These are phyloP conservation scores for Helarctos malayanus DNA, from an alignment of 2,797 vertebrate species.

Conservation along the genomic window DNA sequence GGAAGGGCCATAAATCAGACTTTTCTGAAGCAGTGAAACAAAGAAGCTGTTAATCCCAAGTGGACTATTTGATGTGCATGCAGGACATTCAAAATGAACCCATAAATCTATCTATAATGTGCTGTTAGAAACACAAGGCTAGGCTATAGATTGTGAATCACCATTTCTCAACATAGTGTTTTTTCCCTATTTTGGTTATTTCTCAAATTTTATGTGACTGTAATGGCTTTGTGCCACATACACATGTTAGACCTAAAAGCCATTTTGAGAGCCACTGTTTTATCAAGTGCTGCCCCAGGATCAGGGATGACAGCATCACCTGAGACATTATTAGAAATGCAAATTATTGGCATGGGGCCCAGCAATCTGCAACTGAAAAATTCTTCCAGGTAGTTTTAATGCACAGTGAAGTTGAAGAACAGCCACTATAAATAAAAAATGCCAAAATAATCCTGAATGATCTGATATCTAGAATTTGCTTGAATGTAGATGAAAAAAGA, in stretches of 20 bases:
- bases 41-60: neutral
- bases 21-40: neutral
- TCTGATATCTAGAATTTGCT: neutral
- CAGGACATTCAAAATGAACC: neutral
- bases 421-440: neutral
- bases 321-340: neutral
- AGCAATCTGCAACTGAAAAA: neutral
- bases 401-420: neutral
- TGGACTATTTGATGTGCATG: neutral
- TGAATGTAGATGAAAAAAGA: neutral
- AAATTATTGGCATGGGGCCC: neutral
- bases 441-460: neutral
- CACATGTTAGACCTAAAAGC: neutral
- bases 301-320: neutral
- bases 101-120: neutral
- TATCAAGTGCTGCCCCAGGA: neutral
- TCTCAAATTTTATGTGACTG: neutral
- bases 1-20: neutral
- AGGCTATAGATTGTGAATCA: neutral
- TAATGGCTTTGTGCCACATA: neutral
- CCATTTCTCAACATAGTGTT: neutral
- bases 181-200: neutral
- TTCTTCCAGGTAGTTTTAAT: neutral
- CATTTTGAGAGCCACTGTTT: neutral
- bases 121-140: neutral